Evolutionary conservation across 2,797 vertebrate genomes (phyloP), one percentile per base, ranked within the genome.

Genomic region (Poliocrania exsul): DNA sequence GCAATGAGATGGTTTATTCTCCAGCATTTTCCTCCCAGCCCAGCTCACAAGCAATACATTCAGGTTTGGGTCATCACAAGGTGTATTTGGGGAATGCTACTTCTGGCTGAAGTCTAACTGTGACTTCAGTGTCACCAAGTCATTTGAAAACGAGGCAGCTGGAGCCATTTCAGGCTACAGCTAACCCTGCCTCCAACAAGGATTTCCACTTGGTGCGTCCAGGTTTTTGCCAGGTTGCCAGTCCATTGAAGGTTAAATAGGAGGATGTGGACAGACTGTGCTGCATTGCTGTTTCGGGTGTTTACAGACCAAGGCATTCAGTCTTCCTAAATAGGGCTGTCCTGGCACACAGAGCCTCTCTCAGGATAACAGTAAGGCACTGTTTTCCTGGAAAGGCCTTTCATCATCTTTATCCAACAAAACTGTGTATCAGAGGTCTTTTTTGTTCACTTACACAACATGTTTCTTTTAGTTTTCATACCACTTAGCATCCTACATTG

Each of bases 11-110:
- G 44, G 46, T 78, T 85, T 64, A n/a, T 69, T 67, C 31, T 53
- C 42, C 9, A 16, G 21, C 0, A 0, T 49, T 91, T 17, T 31
- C 11, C 15, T 28, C 24, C 25, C 40, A 58, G 51, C 50, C n/a
- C n/a, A 78, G 19, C 12, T 67, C 73, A 64, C 44, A 84, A 92
- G 60, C 69, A 85, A 35, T 71, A 60, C 56, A 49, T 50, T 46
- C 56, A 56, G 24, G 26, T 71, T 74, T 67, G 18, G n/a, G n/a
- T 53, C 16, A 74, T 51, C 53, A 53, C 16, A 50, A 73, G 10
- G 10, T 64, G 26, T 79, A 19, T 46, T 54, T 87, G 53, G n/a
- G 60, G 57, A 88, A 57, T 56, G 13, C 11, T 96, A 11, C n/a
- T 72, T 54, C 49, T 75, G 47, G 9, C 16, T 56, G 23, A 73